Conservation (phyloP, 2,888 invertebrate species). For the Parthenolecanium corni region DNA sequence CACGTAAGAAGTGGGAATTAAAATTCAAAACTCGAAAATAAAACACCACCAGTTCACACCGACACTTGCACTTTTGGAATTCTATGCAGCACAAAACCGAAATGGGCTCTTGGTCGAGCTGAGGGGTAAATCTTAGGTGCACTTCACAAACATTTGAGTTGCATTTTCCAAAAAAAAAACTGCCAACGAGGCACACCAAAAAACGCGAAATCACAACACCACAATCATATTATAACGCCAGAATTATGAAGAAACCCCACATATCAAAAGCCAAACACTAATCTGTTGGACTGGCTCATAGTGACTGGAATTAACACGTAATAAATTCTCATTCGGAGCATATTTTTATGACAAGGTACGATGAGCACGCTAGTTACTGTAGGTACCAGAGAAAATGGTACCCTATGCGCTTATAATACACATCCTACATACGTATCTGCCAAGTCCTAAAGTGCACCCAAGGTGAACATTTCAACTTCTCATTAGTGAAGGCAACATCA, state of each 20-base stretch:
- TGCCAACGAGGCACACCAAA: neutral
- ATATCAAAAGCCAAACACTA: conserved; percentile 1
- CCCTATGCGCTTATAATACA: conserved; percentile 6
- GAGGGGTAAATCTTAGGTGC: too few species aligned
- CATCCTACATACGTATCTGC: neutral
- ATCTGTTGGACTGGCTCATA: neutral
- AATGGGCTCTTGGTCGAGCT: too few species aligned
- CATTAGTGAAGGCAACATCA: conserved; percentile 11
- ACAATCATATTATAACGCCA: neutral
- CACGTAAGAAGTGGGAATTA: too few species aligned
- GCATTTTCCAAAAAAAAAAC: neutral
- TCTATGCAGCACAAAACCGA: too few species aligned
- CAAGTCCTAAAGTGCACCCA: conserved; percentile 15
- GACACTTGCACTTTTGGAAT: neutral
- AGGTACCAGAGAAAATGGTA: conserved; percentile 7
- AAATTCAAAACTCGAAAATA: too few species aligned
- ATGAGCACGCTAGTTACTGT: conserved; percentile 9
- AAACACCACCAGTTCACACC: neutral
- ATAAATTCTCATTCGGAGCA: conserved; percentile 13
- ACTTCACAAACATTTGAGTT: neutral
- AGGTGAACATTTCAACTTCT: conserved; percentile 22
- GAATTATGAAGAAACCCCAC: neutral
- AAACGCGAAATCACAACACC: neutral
- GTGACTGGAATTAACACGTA: conserved; percentile 10
- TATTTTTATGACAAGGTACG: conserved; percentile 22